Evolutionary conservation across 2,113 vertebrate species (phyloP).

Genomic region (Pantherophis guttatus): DNA sequence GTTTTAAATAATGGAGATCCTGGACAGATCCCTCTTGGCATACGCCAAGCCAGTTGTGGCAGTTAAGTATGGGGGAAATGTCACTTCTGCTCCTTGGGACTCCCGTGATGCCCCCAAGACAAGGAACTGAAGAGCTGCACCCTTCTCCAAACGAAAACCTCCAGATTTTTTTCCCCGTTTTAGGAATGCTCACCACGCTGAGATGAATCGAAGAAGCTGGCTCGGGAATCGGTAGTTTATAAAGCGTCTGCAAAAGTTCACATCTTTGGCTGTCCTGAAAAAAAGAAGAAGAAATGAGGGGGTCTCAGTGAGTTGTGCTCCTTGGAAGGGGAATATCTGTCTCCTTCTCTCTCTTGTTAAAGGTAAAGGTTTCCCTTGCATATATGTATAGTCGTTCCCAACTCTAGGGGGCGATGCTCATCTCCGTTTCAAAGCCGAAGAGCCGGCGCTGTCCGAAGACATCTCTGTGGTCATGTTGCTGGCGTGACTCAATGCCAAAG

Average conservation of each 20-base stretch:
- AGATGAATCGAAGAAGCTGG: slow-evolving; percentile 88
- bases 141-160: not conserved
- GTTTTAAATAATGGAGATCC: not conserved
- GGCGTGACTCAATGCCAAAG: no score
- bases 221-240: slow-evolving; percentile 84
- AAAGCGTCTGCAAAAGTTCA: slow-evolving; percentile 86
- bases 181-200: slow-evolving; percentile 77
- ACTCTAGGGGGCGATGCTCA: no score
- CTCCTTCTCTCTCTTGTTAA: not conserved
- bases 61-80: not conserved
- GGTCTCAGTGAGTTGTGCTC: no score
- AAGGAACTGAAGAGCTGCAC: no score
- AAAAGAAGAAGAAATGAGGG: slow-evolving; percentile 22
- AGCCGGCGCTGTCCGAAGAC: no score
- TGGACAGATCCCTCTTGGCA: not conserved
- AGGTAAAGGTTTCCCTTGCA: no score
- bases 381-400: no score
- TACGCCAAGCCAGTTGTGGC: not conserved
- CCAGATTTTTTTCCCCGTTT: no score
- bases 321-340: not conserved
- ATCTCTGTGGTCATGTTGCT: no score
- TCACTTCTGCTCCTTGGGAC: not conserved
- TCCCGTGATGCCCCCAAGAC: no score
- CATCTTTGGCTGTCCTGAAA: slow-evolving; percentile 87
- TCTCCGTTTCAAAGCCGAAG: no score